Evolutionary conservation across 2,797 vertebrate genomes (phyloP).

Genomic region (Phrynocephalus vlangalii): DNA sequence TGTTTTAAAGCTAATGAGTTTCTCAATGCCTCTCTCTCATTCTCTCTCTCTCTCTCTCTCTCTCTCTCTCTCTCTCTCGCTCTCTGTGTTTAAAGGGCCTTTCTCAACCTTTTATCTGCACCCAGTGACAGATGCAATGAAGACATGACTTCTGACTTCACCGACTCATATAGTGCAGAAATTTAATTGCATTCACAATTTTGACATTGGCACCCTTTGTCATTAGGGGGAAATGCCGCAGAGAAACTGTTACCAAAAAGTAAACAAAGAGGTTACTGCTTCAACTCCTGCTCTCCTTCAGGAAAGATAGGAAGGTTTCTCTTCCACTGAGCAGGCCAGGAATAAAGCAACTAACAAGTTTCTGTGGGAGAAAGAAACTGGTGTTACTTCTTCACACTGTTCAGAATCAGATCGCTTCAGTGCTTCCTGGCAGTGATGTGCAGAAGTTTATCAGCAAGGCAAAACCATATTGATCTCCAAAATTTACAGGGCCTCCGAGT

Average conservation of each 20-base stretch:
- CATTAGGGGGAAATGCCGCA: neutral
- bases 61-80: too few species aligned
- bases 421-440: constrained; percentile 1
- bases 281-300: neutral
- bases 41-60: too few species aligned
- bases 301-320: constrained; percentile 24
- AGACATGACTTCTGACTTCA: neutral
- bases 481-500: neutral
- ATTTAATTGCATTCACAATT: neutral
- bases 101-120: neutral
- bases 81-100: neutral
- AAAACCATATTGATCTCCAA: constrained; percentile 24
- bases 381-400: constrained; percentile 1
- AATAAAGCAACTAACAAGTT: constrained; percentile 32
- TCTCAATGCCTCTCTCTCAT: neutral
- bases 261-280: neutral
- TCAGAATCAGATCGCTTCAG: constrained; percentile 15
- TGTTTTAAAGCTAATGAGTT: neutral
- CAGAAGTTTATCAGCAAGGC: constrained; percentile 7
- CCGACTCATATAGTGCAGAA: neutral
- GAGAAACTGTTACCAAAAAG: neutral
- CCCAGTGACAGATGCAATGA: neutral
- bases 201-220: neutral
- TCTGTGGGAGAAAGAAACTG: neutral
- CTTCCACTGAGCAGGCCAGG: neutral